Conservation (phyloP, 2,888 invertebrate species). For the Latheticus oryzae region DNA sequence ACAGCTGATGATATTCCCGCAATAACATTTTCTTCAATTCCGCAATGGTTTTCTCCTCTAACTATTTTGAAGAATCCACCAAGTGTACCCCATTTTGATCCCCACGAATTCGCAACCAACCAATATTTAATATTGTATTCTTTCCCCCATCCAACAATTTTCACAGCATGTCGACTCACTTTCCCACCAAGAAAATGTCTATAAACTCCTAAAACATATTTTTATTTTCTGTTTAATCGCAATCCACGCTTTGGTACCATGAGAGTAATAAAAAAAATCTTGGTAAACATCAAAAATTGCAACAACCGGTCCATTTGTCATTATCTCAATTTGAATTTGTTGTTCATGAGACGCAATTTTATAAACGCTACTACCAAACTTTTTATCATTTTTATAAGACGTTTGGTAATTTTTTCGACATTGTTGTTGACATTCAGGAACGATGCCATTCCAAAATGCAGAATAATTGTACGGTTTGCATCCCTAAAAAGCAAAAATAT, state of each 20-base stretch:
- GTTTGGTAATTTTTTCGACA: constrained; percentile 8
- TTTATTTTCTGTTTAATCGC: not conserved
- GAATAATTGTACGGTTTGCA: constrained; percentile 11
- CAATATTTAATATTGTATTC: constrained; percentile 82
- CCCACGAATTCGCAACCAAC: constrained; percentile 92
- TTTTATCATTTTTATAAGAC: constrained; percentile 2
- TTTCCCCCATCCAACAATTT: constrained; percentile 87
- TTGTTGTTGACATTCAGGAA: not conserved
- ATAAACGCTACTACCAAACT: not conserved
- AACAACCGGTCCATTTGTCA: constrained; percentile 11
- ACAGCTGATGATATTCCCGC: too few species aligned
- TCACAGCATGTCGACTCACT: constrained; percentile 86
- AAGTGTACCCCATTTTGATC: constrained; percentile 82
- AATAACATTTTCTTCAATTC: constrained; percentile 1
- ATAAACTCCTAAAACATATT: constrained; percentile 69
- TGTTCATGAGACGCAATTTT: not conserved
- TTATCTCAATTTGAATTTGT: constrained; percentile 15
- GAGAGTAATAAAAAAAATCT: too few species aligned
- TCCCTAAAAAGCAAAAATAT: constrained; percentile 12
- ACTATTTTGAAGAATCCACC: constrained; percentile 86
- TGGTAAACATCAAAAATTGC: constrained; percentile 4
- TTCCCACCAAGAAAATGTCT: constrained; percentile 76
- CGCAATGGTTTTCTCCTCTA: constrained; percentile 71
- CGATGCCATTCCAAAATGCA: not conserved
- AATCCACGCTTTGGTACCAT: not conserved